Evolutionary conservation across 2,797 vertebrate species (phyloP).

Genomic region (Malurus splendens): DNA sequence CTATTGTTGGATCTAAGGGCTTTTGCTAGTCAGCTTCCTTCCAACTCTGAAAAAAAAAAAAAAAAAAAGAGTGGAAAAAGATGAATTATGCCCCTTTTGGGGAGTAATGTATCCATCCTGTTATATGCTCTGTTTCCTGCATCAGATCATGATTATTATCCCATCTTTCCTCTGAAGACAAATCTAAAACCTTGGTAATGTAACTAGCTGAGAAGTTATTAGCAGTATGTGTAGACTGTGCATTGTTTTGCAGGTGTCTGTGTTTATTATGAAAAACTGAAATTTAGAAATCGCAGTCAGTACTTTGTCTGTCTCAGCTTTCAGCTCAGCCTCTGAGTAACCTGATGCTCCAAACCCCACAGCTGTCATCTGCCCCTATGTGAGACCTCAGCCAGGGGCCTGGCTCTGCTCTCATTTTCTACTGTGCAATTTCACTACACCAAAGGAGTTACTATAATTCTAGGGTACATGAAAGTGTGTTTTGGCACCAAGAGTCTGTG

Average conservation of each 20-base stretch:
- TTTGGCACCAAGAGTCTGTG: background rate
- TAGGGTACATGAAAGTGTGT: background rate
- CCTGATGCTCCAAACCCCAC: background rate
- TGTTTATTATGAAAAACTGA: slow-evolving; percentile 37
- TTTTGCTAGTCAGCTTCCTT: background rate
- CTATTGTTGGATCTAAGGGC: background rate
- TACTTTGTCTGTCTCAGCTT: slow-evolving; percentile 3
- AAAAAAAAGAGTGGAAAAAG: background rate
- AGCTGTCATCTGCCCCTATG: background rate
- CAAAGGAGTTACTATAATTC: background rate
- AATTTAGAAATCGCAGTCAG: background rate
- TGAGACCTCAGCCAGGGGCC: background rate
- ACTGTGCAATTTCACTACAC: background rate
- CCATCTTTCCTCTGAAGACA: slow-evolving; percentile 10
- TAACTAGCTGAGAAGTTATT: background rate
- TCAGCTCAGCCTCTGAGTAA: background rate
- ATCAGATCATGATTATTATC: slow-evolving; percentile 10
- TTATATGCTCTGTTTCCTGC: background rate
- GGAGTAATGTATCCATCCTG: background rate
- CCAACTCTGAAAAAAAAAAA: background rate
- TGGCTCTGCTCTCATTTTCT: background rate
- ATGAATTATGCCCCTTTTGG: background rate
- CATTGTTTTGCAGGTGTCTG: slow-evolving; percentile 33
- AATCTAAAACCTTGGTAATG: background rate
- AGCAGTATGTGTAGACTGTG: background rate